Percentiles rank a stretch among this genome's conserved stretches.
Evolutionary conservation across 2,797 vertebrate genomes (phyloP).

Genomic region (Gallirallus australis): DNA sequence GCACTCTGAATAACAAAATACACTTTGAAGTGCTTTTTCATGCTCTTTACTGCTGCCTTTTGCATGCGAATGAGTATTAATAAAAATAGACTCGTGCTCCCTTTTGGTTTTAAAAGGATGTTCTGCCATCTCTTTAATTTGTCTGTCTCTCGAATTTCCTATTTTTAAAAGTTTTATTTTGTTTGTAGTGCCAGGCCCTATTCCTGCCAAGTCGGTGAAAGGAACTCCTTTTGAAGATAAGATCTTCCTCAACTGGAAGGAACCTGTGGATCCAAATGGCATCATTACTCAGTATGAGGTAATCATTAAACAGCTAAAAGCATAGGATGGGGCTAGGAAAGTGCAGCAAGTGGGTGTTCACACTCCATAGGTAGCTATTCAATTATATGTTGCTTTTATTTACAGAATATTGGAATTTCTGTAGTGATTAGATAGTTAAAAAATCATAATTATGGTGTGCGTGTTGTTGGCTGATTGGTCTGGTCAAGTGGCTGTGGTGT

Average conservation of each 20-base stretch:
- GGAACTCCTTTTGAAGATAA: slow-evolving; percentile 96
- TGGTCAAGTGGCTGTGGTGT: background rate
- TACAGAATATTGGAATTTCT: background rate
- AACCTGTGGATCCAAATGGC: slow-evolving; percentile 95
- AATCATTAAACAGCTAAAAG: slow-evolving; percentile 10
- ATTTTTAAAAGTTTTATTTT: slow-evolving; percentile 22
- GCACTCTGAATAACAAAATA: slow-evolving; percentile 31
- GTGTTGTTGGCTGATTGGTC: background rate
- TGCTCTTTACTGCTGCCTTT: background rate
- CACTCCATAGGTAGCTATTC: background rate
- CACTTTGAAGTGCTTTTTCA: slow-evolving; percentile 56
- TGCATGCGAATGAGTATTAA: slow-evolving; percentile 32
- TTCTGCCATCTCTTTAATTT: background rate
- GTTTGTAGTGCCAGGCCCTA: slow-evolving; percentile 90
- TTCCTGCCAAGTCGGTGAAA: slow-evolving; percentile 92
- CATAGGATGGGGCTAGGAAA: background rate
- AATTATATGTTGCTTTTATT: background rate
- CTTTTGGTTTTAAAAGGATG: slow-evolving; percentile 10
- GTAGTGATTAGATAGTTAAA: background rate
- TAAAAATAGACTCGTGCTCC: background rate
- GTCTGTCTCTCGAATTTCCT: background rate
- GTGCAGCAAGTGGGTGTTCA: background rate
- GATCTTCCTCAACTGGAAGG: slow-evolving; percentile 96
- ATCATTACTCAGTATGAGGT: slow-evolving; percentile 94
- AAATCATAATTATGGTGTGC: background rate